Base-by-base conservation (phyloP, 2,888 invertebrate genomes). In the Habrosyne pyritoides region DNA sequence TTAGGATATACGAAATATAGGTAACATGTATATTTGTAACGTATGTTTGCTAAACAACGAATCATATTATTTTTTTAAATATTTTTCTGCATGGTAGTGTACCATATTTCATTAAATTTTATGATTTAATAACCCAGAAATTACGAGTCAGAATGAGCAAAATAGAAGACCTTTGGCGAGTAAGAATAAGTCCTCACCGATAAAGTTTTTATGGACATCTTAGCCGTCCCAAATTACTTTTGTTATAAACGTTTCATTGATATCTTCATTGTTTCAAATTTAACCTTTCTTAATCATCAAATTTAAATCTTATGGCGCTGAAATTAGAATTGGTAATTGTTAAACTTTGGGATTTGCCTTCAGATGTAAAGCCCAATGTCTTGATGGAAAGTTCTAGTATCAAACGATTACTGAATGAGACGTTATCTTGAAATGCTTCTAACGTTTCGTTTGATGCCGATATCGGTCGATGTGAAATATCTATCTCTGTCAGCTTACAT, bases 371-470 rank as follows among this genome's bases (percentile, higher is more conserved):
- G 42, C 42, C 14, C 36, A 36, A 36, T 36, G 36, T 36, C 42
- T 42, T 18, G 42, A 42, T 42, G 42, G 42, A 42, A 42, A 42
- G 14, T 42, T 42, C 42, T 18, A 18, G 42, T 42, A 42, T 8
- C 42, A 18, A 42, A 12, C n/a, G 18, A 42, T 24, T 24, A 24
- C 24, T 5, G n/a, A 8, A 42, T 42, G 42, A 42, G 42, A 42
- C 42, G 18, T 42, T 42, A 42, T 42, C 42, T 42, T 42, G 18
- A 42, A 42, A 42, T 42, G 42, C 18, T 42, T 42, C 42, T 42
- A 42, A 42, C 42, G 8, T 42, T 42, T 42, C 42, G 42, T 42
- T 42, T 42, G 42, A 42, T 42, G 18, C 18, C 42, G 42, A 42
- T 18, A 42, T 42, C 42, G 42, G 14, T 18, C 42, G 8, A 42